phyloP scores from a whole-genome alignment of 2,797 vertebrate genomes.

The Allobates femoralis region DNA sequence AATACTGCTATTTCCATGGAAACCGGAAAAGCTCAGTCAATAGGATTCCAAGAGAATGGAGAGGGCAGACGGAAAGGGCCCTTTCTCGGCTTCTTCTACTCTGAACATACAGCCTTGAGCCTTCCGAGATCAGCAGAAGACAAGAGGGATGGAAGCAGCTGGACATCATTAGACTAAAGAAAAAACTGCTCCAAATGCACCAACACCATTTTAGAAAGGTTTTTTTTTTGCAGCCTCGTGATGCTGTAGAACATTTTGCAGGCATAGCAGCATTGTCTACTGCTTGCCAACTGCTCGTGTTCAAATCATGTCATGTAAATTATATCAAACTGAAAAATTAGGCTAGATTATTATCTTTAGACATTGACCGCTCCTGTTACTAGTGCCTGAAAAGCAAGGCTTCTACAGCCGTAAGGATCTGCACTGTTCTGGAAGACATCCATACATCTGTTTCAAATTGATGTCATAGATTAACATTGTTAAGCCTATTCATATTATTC shows the following conservation, averaged over 20 bases:
- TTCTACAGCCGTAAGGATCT: not conserved
- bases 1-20: constrained; percentile 74
- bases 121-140: constrained; percentile 50
- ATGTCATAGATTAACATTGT: not conserved
- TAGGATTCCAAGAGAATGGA: constrained; percentile 65
- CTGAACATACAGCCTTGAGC: constrained; percentile 52
- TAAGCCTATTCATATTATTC: not conserved
- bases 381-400: not conserved
- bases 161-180: constrained; percentile 48
- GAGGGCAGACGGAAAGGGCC: constrained; percentile 63
- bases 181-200: not conserved
- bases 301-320: not conserved
- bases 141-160: constrained; percentile 47
- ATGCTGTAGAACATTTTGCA: constrained; percentile 3
- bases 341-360: not conserved
- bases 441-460: constrained; percentile 18
- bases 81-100: constrained; percentile 56
- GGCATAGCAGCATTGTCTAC: not conserved
- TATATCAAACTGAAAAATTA: not conserved
- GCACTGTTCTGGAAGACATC: constrained; percentile 12
- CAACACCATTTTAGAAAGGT: constrained; percentile 1
- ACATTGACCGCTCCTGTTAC: not conserved
- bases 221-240: not conserved
- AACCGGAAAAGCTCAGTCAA: constrained; percentile 68
- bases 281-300: not conserved